Evolutionary conservation across 2,888 invertebrate species (phyloP).

Genomic region (Drosophila phalerata): DNA sequence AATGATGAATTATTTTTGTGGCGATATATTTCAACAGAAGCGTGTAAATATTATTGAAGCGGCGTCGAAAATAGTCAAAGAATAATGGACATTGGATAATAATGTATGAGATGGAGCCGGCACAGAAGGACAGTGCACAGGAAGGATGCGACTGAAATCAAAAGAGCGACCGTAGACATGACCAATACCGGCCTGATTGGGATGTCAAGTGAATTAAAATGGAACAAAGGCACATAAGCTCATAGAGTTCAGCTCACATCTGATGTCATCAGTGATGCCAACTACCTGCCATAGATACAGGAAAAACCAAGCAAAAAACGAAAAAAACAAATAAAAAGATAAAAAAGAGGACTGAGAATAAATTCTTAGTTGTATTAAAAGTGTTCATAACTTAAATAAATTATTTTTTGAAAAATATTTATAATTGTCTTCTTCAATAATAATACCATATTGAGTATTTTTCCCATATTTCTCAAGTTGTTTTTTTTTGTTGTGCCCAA

Average conservation of each 20-base stretch:
- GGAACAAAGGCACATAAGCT: conserved; percentile 26
- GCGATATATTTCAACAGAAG: conserved; percentile 60
- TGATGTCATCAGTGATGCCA: conserved; percentile 24
- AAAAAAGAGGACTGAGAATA: too few relatives aligned
- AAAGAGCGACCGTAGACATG: conserved; percentile 2
- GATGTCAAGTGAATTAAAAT: conserved; percentile 62
- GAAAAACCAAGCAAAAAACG: not conserved
- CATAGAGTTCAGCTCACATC: conserved; percentile 3
- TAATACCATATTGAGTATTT: too few relatives aligned
- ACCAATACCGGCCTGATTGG: conserved; percentile 54
- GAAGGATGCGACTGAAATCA: conserved; percentile 15
- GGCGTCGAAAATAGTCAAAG: conserved; percentile 42
- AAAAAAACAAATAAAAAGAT: not conserved
- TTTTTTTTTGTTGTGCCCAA: too few relatives aligned
- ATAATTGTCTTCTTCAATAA: too few relatives aligned
- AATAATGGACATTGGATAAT: conserved; percentile 60
- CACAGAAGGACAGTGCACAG: not conserved
- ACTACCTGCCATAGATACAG: not conserved
- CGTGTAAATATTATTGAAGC: conserved; percentile 73
- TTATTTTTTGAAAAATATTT: too few relatives aligned
- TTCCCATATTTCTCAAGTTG: too few relatives aligned
- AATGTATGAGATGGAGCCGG: conserved; percentile 28
- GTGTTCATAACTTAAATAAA: too few relatives aligned
- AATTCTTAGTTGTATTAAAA: too few relatives aligned
- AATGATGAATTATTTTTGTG: conserved; percentile 76